phyloP scores from a whole-genome alignment of 2,797 vertebrate genomes.

The Oreonectes daqikongensis region DNA sequence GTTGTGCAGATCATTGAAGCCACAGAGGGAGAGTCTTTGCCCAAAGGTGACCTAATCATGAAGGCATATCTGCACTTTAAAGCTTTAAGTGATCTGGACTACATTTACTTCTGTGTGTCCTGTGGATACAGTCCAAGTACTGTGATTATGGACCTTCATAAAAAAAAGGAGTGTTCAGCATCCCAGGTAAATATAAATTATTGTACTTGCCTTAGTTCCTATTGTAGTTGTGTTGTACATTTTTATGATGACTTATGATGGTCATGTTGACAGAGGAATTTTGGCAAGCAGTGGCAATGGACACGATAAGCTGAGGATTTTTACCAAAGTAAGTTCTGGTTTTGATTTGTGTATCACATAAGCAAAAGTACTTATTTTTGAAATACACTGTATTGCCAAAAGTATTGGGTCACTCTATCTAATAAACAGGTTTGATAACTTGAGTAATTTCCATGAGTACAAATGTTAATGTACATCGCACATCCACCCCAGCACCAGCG shows the following conservation, averaged over 20 bases:
- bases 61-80: not conserved
- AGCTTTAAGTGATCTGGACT: not conserved
- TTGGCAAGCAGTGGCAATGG: constrained; percentile 4
- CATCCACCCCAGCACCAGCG: no score
- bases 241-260: not conserved
- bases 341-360: no score
- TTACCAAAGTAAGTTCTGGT: no score
- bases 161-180: not conserved
- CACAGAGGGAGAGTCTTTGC: constrained; percentile 2
- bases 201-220: not conserved
- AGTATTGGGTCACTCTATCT: no score
- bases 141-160: constrained; percentile 2
- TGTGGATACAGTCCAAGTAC: constrained; percentile 1
- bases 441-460: no score
- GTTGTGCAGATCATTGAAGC: not conserved
- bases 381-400: no score
- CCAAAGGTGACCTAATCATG: constrained; percentile 9
- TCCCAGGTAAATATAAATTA: not conserved
- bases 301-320: not conserved
- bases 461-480: no score
- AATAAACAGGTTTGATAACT: no score
- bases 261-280: constrained; percentile 7
- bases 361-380: no score
- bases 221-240: not conserved
- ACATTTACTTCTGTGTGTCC: constrained; percentile 2